Conservation (phyloP, 1,140 invertebrate species). For the Zaprionus ornatus region DNA sequence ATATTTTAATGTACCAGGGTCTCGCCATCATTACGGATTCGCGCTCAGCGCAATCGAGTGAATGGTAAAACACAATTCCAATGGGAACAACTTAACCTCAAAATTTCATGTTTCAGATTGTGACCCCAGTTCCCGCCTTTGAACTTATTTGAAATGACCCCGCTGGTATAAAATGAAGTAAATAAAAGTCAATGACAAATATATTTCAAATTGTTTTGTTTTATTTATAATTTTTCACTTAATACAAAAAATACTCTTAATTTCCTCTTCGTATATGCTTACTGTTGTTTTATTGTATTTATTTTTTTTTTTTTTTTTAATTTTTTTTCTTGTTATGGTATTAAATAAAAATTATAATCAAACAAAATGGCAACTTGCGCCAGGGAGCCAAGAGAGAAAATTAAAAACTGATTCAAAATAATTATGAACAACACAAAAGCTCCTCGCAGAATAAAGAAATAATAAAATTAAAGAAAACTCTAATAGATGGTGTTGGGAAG, state of each 20-base stretch:
- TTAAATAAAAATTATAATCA: constrained; percentile 74
- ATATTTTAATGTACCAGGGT: not conserved
- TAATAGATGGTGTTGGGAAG: not conserved
- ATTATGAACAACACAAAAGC: constrained; percentile 42
- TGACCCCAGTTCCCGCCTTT: not conserved
- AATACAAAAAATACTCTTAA: constrained; percentile 80
- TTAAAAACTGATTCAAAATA: constrained; percentile 29
- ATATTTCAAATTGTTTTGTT: constrained; percentile 54
- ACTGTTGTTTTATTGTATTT: constrained; percentile 19
- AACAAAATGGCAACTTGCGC: constrained; percentile 77
- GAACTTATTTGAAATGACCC: not conserved
- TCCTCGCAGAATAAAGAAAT: constrained; percentile 41
- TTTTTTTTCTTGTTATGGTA: constrained; percentile 64
- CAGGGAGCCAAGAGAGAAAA: constrained; percentile 55
- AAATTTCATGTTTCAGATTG: not conserved
- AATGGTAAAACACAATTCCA: not conserved
- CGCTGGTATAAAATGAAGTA: not conserved
- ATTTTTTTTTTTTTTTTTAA: constrained; percentile 27
- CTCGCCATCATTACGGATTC: no score
- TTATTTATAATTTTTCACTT: constrained; percentile 79
- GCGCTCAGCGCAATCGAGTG: not conserved
- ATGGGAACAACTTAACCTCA: not conserved
- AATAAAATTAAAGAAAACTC: not conserved
- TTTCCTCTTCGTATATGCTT: constrained; percentile 64
- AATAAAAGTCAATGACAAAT: not conserved